Conservation (phyloP, 2,113 vertebrate genomes). For the Hippocampus guttulatus region DNA sequence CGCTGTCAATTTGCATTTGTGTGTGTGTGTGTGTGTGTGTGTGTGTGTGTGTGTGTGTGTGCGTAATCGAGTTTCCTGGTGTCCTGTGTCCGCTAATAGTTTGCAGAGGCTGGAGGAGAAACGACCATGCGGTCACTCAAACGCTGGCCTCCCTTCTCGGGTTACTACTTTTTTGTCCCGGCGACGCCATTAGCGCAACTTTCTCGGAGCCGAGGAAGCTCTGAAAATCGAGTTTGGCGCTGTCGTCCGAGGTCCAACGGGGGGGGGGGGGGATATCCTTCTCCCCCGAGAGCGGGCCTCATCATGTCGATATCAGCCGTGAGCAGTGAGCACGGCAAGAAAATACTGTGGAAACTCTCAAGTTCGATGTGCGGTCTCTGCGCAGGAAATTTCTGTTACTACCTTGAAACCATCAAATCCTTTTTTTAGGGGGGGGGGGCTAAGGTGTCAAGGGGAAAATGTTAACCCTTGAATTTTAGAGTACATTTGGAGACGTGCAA, state of each 20-base stretch:
- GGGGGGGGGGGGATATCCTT: background rate
- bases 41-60: background rate
- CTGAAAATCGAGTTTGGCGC: constrained; percentile 52
- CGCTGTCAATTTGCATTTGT: background rate
- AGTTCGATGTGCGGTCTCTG: background rate
- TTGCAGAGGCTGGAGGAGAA: background rate
- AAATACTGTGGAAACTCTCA: background rate
- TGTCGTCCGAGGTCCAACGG: constrained; percentile 38
- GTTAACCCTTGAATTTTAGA: too few relatives aligned
- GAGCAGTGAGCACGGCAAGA: background rate
- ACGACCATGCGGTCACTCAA: constrained; percentile 4
- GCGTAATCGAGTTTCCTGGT: background rate
- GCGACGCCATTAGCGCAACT: constrained; percentile 42
- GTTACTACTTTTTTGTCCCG: constrained; percentile 13
- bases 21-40: background rate
- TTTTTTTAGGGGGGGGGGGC: too few relatives aligned
- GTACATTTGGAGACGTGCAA: too few relatives aligned
- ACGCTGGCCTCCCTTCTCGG: constrained; percentile 5
- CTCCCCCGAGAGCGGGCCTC: background rate
- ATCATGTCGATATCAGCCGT: background rate
- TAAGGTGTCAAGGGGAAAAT: too few relatives aligned
- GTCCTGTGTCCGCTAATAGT: background rate
- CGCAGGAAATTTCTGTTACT: background rate
- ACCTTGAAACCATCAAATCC: background rate
- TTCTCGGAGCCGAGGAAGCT: constrained; percentile 32